A percentile compares a stretch with the other conserved stretches of the same genome.
phyloP scores from a whole-genome alignment of 2,888 invertebrate species.

The Philonicus albiceps region DNA sequence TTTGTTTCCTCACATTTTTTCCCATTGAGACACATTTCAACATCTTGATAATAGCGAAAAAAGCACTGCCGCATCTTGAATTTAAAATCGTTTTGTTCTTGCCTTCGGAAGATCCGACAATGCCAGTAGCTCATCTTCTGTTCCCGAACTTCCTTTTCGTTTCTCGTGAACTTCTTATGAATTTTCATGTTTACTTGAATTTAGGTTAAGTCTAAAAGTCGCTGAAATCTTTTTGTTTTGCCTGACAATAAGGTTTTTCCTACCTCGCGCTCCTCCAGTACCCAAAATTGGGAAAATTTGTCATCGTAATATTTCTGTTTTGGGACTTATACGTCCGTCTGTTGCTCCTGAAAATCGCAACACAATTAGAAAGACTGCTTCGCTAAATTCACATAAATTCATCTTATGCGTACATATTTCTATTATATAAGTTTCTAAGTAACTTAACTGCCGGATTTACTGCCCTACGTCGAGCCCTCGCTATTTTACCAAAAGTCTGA shows the following conservation, averaged over 20 bases:
- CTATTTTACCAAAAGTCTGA: neutral
- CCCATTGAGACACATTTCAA: neutral
- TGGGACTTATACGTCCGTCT: neutral
- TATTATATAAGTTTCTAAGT: neutral
- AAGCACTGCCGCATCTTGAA: conserved; percentile 27
- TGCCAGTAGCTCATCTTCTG: conserved; percentile 5
- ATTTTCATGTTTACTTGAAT: conserved; percentile 35
- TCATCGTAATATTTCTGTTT: neutral
- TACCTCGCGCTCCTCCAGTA: neutral
- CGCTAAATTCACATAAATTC: neutral
- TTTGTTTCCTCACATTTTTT: neutral
- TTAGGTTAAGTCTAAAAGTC: conserved; percentile 24
- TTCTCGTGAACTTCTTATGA: conserved; percentile 25
- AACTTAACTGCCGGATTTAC: neutral
- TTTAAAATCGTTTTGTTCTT: conserved; percentile 26
- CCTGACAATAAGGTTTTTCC: neutral
- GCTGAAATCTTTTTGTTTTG: conserved; percentile 5
- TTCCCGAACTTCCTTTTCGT: conserved; percentile 29
- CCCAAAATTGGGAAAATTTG: neutral
- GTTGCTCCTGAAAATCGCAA: neutral
- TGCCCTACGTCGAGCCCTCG: neutral
- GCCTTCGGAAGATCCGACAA: conserved; percentile 11
- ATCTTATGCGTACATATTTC: neutral
- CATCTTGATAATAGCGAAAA: conserved; percentile 2
- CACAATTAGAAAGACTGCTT: neutral